Percentiles rank a stretch among this genome's conserved stretches.
Conservation (phyloP, 2,888 invertebrate genomes). For the Nomada fabriciana region DNA sequence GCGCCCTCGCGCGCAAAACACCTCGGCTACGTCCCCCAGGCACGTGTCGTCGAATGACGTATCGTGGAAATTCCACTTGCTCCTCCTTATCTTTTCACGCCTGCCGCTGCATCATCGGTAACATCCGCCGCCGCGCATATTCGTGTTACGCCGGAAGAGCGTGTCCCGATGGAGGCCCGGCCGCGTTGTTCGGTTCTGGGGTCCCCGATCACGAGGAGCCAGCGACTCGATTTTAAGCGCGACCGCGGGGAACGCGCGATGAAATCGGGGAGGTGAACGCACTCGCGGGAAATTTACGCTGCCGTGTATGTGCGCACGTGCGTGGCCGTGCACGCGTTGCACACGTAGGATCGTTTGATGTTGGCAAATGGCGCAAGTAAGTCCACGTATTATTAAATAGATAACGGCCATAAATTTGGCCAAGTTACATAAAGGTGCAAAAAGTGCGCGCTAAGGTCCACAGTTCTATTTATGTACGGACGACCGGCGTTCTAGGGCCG, state of each 20-base stretch:
- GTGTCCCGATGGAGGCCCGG: too few species aligned
- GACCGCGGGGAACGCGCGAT: slow-evolving; percentile 50
- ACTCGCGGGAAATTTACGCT: slow-evolving; percentile 64
- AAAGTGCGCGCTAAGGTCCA: slow-evolving; percentile 73
- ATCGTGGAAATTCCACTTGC: not conserved
- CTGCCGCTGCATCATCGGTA: not conserved
- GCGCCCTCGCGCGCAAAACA: not conserved
- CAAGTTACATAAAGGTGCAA: slow-evolving; percentile 76
- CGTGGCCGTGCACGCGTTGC: slow-evolving; percentile 31
- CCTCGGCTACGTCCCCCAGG: not conserved
- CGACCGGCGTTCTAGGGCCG: slow-evolving; percentile 70
- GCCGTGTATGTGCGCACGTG: slow-evolving; percentile 53
- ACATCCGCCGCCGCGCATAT: too few species aligned
- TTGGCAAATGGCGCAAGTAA: slow-evolving; percentile 64
- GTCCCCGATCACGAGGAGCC: slow-evolving; percentile 36
- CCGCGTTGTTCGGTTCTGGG: not conserved
- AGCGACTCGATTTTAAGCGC: slow-evolving; percentile 36
- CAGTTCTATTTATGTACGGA: slow-evolving; percentile 75
- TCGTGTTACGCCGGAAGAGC: too few species aligned
- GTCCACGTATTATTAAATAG: slow-evolving; percentile 76
- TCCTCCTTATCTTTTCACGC: not conserved
- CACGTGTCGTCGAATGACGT: slow-evolving; percentile 5
- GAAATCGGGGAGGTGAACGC: slow-evolving; percentile 65
- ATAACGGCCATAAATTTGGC: slow-evolving; percentile 77
- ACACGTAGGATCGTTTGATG: slow-evolving; percentile 63